These are phyloP conservation scores for Phymastichus coffea DNA, from an alignment of 1,140 invertebrate genomes.

Conservation along the genomic window DNA sequence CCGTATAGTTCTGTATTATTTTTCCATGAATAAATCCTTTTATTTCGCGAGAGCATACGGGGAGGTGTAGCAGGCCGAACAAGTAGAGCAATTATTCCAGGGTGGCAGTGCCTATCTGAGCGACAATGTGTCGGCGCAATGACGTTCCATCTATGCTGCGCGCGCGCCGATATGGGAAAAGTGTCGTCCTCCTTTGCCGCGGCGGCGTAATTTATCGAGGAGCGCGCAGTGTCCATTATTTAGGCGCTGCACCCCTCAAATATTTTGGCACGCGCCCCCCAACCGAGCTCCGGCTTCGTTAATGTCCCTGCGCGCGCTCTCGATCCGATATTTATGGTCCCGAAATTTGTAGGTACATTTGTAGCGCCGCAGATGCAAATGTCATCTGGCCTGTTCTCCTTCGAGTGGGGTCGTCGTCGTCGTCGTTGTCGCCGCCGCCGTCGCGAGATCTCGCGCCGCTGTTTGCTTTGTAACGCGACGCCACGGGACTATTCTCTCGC, in stretches of 20 bases:
- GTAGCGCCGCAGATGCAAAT: constrained; percentile 38
- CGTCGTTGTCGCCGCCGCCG: too few species aligned
- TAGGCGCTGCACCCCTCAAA: constrained; percentile 27
- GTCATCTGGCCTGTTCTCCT: not conserved
- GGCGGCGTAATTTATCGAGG: not conserved
- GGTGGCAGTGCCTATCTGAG: not conserved
- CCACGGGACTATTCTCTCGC: too few species aligned
- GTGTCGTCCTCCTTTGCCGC: not conserved
- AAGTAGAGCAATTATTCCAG: constrained; percentile 15
- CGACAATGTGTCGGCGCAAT: not conserved
- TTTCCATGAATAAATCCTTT: constrained; percentile 46
- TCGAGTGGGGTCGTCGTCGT: not conserved
- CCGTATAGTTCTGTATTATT: constrained; percentile 42
- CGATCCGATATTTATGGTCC: constrained; percentile 27
- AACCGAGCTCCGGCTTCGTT: constrained; percentile 6
- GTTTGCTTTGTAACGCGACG: too few species aligned
- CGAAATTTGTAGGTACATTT: constrained; percentile 23
- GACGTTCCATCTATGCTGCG: too few species aligned
- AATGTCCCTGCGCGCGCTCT: constrained; percentile 4
- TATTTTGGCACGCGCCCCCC: constrained; percentile 40
- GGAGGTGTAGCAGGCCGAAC: too few species aligned
- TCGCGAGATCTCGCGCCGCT: too few species aligned
- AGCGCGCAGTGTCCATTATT: constrained; percentile 4
- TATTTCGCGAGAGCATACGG: not conserved
- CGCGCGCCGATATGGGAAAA: too few species aligned